These are phyloP conservation scores for Bhutanitis thaidina DNA, from an alignment of 2,888 invertebrate genomes.

Conservation along the genomic window DNA sequence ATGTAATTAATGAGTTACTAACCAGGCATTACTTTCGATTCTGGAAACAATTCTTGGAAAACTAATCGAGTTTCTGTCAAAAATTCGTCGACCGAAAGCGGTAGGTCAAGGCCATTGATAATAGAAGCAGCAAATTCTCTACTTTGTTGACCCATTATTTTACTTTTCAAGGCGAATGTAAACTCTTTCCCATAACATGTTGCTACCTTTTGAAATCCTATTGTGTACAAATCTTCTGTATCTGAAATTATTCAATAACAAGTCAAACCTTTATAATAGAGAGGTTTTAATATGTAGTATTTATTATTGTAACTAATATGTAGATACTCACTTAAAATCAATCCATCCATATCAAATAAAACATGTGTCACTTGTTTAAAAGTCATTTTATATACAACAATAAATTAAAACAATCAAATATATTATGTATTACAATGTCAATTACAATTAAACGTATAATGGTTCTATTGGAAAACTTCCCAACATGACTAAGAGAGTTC, in stretches of 20 bases:
- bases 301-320: no score
- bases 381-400: constrained; percentile 32
- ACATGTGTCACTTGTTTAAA: constrained; percentile 69
- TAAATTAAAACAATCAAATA: not conserved
- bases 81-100: constrained; percentile 84
- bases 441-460: no score
- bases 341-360: constrained; percentile 72
- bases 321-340: constrained; percentile 57
- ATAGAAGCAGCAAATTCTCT: constrained; percentile 81
- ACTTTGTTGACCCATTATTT: constrained; percentile 86
- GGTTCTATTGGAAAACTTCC: not conserved
- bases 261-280: constrained; percentile 42
- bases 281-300: no score
- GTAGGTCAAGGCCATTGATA: constrained; percentile 81
- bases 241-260: constrained; percentile 81
- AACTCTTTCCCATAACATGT: constrained; percentile 85
- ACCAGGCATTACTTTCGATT: constrained; percentile 86
- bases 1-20: no score
- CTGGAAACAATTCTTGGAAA: constrained; percentile 80
- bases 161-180: constrained; percentile 87
- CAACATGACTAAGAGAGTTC: not conserved
- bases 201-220: constrained; percentile 84
- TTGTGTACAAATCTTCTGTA: constrained; percentile 88
- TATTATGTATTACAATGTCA: no score
- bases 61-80: constrained; percentile 74